Evolutionary conservation across 35 echinoderm and acorn worm genomes (phyloP).

Genomic region (Diadema setosum): DNA sequence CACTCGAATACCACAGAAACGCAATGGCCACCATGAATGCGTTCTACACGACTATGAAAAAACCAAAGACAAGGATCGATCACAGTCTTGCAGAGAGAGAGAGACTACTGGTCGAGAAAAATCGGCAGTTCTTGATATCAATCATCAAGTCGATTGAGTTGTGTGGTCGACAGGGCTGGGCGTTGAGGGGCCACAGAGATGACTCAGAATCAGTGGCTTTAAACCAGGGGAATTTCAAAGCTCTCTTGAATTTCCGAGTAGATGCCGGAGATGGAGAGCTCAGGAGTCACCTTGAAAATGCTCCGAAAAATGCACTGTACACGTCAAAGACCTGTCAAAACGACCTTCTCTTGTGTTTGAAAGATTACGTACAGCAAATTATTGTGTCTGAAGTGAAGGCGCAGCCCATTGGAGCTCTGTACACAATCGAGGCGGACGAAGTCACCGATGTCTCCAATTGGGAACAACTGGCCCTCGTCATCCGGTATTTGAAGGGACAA

Average conservation of each 20-base stretch:
- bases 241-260: slow-evolving; percentile 21
- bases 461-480: slow-evolving; percentile 61
- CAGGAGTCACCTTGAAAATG: neutral
- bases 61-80: neutral
- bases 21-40: slow-evolving; percentile 6
- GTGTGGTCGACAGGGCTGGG: slow-evolving; percentile 53
- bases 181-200: slow-evolving; percentile 51
- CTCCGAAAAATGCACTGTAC: slow-evolving; percentile 42
- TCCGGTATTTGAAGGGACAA: slow-evolving; percentile 11
- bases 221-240: slow-evolving; percentile 69
- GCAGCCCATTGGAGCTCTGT: slow-evolving; percentile 11
- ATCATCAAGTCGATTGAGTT: slow-evolving; percentile 32
- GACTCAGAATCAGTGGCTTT: neutral
- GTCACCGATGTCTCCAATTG: slow-evolving; percentile 63
- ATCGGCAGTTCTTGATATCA: slow-evolving; percentile 30
- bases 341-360: slow-evolving; percentile 57
- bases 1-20: slow-evolving; percentile 12
- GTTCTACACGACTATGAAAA: neutral
- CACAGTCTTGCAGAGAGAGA: neutral
- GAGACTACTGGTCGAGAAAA: neutral
- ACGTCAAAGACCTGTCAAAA: slow-evolving; percentile 65
- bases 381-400: slow-evolving; percentile 44
- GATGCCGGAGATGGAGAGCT: slow-evolving; percentile 34
- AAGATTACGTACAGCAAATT: slow-evolving; percentile 19
- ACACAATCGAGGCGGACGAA: slow-evolving; percentile 52